Conservation (phyloP, 2,888 invertebrate genomes). For the Cheilosia soror region DNA sequence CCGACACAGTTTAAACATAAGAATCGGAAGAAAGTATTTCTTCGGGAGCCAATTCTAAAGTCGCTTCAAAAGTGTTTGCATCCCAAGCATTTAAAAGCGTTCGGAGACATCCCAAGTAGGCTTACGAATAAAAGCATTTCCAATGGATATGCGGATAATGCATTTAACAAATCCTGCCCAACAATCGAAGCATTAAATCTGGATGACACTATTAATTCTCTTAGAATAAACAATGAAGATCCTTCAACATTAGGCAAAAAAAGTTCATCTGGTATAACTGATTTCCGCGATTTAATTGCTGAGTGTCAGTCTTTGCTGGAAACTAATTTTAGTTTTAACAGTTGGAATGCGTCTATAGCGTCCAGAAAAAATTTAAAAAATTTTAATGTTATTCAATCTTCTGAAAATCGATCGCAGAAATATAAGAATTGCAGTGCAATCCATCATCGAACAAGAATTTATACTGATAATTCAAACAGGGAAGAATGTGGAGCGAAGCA, state of each 20-base stretch:
- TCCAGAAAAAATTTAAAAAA: conserved; percentile 74
- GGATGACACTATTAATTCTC: conserved; percentile 46
- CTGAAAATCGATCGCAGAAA: conserved; percentile 54
- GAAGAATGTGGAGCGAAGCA: conserved; percentile 20
- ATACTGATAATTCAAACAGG: conserved; percentile 14
- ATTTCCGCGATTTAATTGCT: conserved; percentile 80
- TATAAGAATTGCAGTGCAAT: conserved; percentile 46
- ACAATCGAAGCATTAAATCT: conserved; percentile 66
- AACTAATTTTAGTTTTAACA: conserved; percentile 77
- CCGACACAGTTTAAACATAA: conserved; percentile 59
- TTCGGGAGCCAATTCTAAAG: conserved; percentile 76
- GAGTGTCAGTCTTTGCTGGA: conserved; percentile 79
- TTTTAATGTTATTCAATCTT: conserved; percentile 77
- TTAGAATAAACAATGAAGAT: conserved; percentile 36
- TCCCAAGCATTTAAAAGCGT: conserved; percentile 70
- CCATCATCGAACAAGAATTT: conserved; percentile 7
- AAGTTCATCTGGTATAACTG: conserved; percentile 74
- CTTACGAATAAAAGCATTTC: conserved; percentile 31
- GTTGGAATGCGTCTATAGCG: conserved; percentile 73
- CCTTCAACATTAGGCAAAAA: conserved; percentile 13
- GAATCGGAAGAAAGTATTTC: conserved; percentile 67
- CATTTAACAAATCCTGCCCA: conserved; percentile 53
- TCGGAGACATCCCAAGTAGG: conserved; percentile 46
- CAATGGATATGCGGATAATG: conserved; percentile 28
- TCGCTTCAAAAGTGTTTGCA: conserved; percentile 76